Evolutionary conservation across 2,888 invertebrate genomes (phyloP).

Genomic region (Chalcosyrphus nemorum): DNA sequence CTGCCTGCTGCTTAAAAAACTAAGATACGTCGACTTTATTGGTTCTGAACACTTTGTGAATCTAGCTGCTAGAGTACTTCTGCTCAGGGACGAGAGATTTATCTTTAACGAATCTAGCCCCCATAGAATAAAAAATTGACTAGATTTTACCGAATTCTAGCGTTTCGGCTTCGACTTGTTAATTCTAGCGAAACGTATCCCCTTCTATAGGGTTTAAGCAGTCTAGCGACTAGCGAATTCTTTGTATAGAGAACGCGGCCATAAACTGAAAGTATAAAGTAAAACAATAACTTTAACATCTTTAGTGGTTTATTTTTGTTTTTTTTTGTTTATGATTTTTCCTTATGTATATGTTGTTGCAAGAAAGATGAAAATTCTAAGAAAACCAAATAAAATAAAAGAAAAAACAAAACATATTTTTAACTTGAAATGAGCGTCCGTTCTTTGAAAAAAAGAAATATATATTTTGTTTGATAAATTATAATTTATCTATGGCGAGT

Average conservation of each 20-base stretch:
- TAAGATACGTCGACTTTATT: no score
- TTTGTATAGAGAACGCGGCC: not conserved
- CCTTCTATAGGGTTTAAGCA: no score
- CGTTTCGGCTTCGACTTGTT: no score
- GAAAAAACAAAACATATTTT: not conserved
- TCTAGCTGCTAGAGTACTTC: no score
- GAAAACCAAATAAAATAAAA: constrained; percentile 38
- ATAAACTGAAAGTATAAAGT: not conserved
- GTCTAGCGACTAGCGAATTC: no score
- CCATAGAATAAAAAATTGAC: no score
- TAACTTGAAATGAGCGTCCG: constrained; percentile 1
- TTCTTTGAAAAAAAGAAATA: constrained; percentile 28
- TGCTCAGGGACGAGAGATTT: no score
- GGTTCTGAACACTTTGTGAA: no score
- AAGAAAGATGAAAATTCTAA: constrained; percentile 19
- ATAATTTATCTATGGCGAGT: constrained; percentile 66
- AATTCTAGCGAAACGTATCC: no score
- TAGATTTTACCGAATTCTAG: no score
- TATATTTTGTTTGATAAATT: constrained; percentile 61
- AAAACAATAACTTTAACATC: constrained; percentile 1
- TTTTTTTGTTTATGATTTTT: constrained; percentile 26
- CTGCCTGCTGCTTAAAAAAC: no score
- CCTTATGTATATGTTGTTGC: not conserved
- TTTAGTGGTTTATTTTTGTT: constrained; percentile 20
- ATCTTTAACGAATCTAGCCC: no score